Evolutionary conservation across 2,113 vertebrate species (phyloP).

Genomic region (Fregetta grallaria): DNA sequence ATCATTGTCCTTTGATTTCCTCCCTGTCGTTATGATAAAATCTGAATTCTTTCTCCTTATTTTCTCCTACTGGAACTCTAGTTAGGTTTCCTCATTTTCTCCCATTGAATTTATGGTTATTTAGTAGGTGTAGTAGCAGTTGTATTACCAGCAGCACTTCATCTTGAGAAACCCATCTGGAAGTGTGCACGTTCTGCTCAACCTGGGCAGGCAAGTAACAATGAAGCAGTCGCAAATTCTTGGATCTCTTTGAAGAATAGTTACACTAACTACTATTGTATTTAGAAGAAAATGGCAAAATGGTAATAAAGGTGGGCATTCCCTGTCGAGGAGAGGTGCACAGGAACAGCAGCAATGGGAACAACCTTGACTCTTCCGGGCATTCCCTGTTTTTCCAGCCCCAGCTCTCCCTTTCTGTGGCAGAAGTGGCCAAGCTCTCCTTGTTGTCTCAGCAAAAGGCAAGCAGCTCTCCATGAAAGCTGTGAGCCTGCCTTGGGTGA

Average conservation of each 20-base stretch:
- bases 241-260: not conserved
- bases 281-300: not conserved
- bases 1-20: constrained; percentile 32
- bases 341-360: not conserved
- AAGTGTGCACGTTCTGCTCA: not conserved
- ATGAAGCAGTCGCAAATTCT: not conserved
- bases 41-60: not conserved
- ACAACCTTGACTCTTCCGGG: not conserved
- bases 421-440: not conserved
- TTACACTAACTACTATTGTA: not conserved
- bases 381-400: not conserved
- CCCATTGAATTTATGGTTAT: not conserved
- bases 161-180: not conserved
- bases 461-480: not conserved
- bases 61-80: not conserved
- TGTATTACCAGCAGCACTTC: not conserved
- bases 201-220: not conserved
- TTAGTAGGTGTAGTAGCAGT: not conserved
- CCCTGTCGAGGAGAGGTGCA: not conserved
- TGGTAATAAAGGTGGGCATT: not conserved
- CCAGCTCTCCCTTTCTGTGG: not conserved
- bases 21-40: not conserved
- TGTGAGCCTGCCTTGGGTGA: not conserved
- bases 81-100: not conserved
- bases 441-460: not conserved